Evolutionary conservation across 2,113 vertebrate genomes (phyloP).

Genomic region (Panthera leo): DNA sequence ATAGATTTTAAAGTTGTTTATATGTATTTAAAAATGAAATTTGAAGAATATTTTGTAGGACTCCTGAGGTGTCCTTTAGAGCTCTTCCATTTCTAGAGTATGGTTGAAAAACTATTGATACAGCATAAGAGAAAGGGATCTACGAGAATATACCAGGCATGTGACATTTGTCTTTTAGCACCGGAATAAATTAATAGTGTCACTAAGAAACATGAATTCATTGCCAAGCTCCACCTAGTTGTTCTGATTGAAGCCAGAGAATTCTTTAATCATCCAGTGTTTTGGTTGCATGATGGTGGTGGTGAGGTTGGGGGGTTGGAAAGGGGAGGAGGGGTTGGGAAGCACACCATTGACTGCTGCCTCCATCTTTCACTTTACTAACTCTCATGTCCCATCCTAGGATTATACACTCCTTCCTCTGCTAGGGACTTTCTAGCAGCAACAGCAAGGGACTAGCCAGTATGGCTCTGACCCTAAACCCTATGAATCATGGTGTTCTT

Average conservation of each 20-base stretch:
- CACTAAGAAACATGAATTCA: background rate
- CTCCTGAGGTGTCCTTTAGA: background rate
- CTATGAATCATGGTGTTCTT: background rate
- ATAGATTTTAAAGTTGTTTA: slow-evolving; percentile 8
- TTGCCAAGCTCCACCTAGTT: background rate
- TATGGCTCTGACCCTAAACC: background rate
- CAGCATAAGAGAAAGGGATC: background rate
- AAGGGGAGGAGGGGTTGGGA: background rate
- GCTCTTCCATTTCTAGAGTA: background rate
- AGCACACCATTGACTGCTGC: background rate
- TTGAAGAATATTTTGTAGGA: slow-evolving; percentile 41
- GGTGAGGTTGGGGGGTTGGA: background rate
- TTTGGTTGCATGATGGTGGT: background rate
- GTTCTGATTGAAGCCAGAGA: background rate
- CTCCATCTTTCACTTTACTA: background rate
- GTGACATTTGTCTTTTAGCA: background rate
- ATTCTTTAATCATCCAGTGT: background rate
- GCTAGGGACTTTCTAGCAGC: background rate
- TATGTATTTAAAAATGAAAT: slow-evolving; percentile 8
- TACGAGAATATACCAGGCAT: slow-evolving; percentile 22
- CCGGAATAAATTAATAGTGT: background rate
- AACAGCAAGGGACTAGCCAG: background rate
- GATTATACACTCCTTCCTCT: background rate
- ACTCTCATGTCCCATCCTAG: background rate
- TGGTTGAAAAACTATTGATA: background rate